Percentiles rank a stretch among this genome's conserved stretches.
phyloP scores from a whole-genome alignment of 2,888 invertebrate genomes.

The Tromatobia lineatoria region DNA sequence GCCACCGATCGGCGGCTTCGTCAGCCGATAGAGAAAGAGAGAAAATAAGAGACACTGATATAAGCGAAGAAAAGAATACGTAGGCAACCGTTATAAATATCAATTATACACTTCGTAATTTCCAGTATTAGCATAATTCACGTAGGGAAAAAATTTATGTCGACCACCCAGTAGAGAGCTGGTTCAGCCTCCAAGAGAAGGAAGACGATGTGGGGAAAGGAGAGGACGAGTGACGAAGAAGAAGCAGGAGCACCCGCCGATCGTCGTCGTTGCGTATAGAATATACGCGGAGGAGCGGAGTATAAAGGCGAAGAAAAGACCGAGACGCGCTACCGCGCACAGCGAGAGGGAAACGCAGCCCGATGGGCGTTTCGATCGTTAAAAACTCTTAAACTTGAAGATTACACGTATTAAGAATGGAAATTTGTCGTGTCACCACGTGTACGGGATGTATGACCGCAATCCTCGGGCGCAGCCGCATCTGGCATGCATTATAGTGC shows the following conservation, averaged over 20 bases:
- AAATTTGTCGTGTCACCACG: constrained; percentile 83
- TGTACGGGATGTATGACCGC: constrained; percentile 61
- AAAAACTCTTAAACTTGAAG: constrained; percentile 77
- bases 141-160: constrained; percentile 78
- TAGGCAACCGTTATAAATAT: constrained; percentile 80
- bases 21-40: not conserved
- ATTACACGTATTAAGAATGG: constrained; percentile 83
- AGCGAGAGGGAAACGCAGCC: constrained; percentile 36
- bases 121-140: constrained; percentile 83
- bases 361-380: constrained; percentile 71
- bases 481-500: not conserved
- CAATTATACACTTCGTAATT: constrained; percentile 83
- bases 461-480: not conserved
- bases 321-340: constrained; percentile 19
- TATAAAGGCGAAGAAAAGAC: constrained; percentile 11
- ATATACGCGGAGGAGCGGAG: constrained; percentile 9
- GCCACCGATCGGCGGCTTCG: constrained; percentile 10
- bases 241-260: not conserved
- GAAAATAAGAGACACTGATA: constrained; percentile 16
- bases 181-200: constrained; percentile 8
- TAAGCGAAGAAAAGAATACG: not conserved
- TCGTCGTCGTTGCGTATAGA: constrained; percentile 35
- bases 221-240: constrained; percentile 15
- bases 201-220: constrained; percentile 6
- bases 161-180: constrained; percentile 82